phyloP scores from a whole-genome alignment of 2,888 invertebrate genomes.

The Acrobasis repandana region DNA sequence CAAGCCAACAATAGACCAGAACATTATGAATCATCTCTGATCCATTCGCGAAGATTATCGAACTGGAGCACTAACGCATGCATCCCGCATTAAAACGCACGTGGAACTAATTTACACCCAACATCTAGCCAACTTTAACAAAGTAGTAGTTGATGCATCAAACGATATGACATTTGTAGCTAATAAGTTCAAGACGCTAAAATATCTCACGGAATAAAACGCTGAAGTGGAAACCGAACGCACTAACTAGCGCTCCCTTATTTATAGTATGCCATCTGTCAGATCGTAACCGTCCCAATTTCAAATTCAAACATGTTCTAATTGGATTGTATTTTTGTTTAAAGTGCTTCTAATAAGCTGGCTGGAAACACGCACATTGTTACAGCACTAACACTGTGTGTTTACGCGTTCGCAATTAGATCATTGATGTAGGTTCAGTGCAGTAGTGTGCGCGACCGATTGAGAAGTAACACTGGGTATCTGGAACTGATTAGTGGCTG shows the following conservation, averaged over 20 bases:
- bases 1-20: slow-evolving; percentile 77
- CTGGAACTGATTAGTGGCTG: slow-evolving; percentile 76
- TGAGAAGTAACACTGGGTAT: slow-evolving; percentile 70
- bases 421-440: slow-evolving; percentile 68
- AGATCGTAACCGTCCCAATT: slow-evolving; percentile 75
- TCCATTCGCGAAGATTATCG: slow-evolving; percentile 80
- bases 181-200: slow-evolving; percentile 72
- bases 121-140: slow-evolving; percentile 71
- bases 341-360: slow-evolving; percentile 76
- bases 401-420: slow-evolving; percentile 79
- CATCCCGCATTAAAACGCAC: slow-evolving; percentile 80
- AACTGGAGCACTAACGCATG: slow-evolving; percentile 78
- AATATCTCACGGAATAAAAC: slow-evolving; percentile 63
- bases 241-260: slow-evolving; percentile 65
- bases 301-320: slow-evolving; percentile 76
- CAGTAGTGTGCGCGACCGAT: slow-evolving; percentile 60
- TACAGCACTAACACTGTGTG: slow-evolving; percentile 74
- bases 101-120: slow-evolving; percentile 79
- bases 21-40: slow-evolving; percentile 80
- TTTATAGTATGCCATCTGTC: slow-evolving; percentile 80
- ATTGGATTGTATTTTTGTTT: slow-evolving; percentile 81
- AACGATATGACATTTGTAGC: slow-evolving; percentile 71
- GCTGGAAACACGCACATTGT: slow-evolving; percentile 72
- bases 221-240: slow-evolving; percentile 52
- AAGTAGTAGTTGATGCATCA: slow-evolving; percentile 79